Base-by-base conservation (phyloP, 2,113 vertebrate genomes). In the Microcebus tavaratra region DNA sequence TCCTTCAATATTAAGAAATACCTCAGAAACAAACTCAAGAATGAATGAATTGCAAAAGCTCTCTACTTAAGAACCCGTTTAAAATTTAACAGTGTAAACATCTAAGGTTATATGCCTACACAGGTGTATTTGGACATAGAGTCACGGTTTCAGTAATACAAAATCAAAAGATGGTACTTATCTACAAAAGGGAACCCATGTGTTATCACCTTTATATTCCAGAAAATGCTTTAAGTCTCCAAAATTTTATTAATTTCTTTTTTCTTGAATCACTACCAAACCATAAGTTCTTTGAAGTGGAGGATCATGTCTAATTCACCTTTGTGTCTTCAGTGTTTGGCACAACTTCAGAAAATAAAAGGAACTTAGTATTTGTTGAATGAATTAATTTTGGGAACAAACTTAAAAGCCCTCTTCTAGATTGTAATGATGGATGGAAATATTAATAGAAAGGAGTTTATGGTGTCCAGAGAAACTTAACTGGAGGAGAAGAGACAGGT, bases 1-100 rank as follows among this genome's bases (percentile, higher is more conserved):
- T 57, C 53, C 85, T 61, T 68, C 70, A 14, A 12, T 75, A 39
- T 81, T 78, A 93, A 92, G 92, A 95, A 96, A 91, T 79, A 68
- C 55, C 31, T 86, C 61, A 63, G 87, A 94, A 86, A 90, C 73
- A 88, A 87, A 89, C 36, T 68, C 63, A 36, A 89, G 70, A 93
- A 95, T 75, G 61, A 79, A 82, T 68, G 31, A 39, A 72, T 68
- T 96, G 27, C 76, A 63, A 88, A 91, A 93, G 13, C 12, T 3
- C 29, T 94, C n/a, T 63, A 67, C 63, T 45, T 92, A 61, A 93
- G 79, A 63, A 68, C 2, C 4, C 57, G 57, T 82, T 97, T 91
- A 95, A 95, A 96, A 59, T 88, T 65, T 92, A 92, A 72, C 84
- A 23, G 13, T 39, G 70, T 57, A 39, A 67, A 65, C 78, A 81